Evolutionary conservation across 64 coral and sea anemone genomes (phyloP).

Genomic region (Astreopora myriophthalma): DNA sequence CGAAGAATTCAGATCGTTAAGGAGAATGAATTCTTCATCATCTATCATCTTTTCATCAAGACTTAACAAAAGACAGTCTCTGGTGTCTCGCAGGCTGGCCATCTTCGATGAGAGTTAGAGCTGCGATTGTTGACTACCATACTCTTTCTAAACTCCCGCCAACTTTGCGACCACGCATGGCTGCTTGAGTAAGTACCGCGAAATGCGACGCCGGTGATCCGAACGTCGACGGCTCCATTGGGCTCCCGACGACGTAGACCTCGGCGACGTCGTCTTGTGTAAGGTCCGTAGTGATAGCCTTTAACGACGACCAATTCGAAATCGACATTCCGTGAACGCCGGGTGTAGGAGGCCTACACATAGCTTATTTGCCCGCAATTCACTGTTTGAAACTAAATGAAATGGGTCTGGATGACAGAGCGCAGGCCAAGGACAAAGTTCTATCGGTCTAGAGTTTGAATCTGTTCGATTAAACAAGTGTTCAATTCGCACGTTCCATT

Average conservation of each 20-base stretch:
- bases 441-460: too few relatives aligned
- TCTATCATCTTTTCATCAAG: neutral
- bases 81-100: neutral
- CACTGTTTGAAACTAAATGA: too few relatives aligned
- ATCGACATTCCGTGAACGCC: too few relatives aligned
- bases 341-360: too few relatives aligned
- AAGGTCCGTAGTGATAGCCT: too few relatives aligned
- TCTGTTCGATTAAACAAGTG: too few relatives aligned
- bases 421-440: too few relatives aligned
- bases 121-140: neutral
- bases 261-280: neutral
- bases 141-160: neutral
- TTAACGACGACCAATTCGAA: too few relatives aligned
- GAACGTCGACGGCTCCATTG: neutral
- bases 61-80: neutral
- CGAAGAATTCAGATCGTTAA: neutral
- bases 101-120: neutral
- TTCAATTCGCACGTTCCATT: too few relatives aligned
- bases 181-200: neutral
- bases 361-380: too few relatives aligned
- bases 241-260: neutral
- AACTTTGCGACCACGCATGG: neutral
- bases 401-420: too few relatives aligned
- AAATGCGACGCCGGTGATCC: neutral
- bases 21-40: neutral